Evolutionary conservation across 2,888 invertebrate genomes (phyloP).

Genomic region (Volucella zonaria): DNA sequence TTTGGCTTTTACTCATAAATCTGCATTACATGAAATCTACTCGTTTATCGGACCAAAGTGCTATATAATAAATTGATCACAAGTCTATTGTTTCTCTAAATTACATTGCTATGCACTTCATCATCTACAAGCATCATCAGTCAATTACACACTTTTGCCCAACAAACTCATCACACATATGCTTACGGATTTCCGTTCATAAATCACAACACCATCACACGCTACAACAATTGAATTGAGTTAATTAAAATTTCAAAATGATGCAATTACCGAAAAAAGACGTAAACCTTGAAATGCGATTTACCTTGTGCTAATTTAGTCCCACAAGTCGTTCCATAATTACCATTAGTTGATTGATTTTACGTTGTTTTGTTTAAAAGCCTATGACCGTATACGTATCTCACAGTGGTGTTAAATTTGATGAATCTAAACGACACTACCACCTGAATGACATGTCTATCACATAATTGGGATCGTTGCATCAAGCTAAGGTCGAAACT

Average conservation of each 20-base stretch:
- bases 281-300: slow-evolving; percentile 18
- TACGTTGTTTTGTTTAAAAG: background rate
- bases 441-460: background rate
- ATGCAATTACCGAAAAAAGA: background rate
- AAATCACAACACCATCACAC: background rate
- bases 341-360: slow-evolving; percentile 6
- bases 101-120: too few relatives aligned
- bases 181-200: background rate
- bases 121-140: background rate
- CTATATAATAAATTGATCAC: too few relatives aligned
- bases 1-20: too few relatives aligned
- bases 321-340: background rate
- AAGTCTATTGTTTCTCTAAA: too few relatives aligned
- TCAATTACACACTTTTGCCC: background rate
- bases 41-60: too few relatives aligned
- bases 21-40: too few relatives aligned
- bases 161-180: background rate
- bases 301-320: slow-evolving; percentile 32
- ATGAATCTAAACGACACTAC: background rate
- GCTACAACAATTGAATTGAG: slow-evolving; percentile 3
- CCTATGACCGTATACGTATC: slow-evolving; percentile 5
- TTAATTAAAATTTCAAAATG: slow-evolving; percentile 4
- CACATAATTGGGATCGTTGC: background rate
- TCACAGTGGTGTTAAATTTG: slow-evolving; percentile 11
- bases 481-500: slow-evolving; percentile 30